A percentile compares a stretch with the other conserved stretches of the same genome.
phyloP scores from a whole-genome alignment of 2,888 invertebrate genomes.

The Lycophotia porphyrea region DNA sequence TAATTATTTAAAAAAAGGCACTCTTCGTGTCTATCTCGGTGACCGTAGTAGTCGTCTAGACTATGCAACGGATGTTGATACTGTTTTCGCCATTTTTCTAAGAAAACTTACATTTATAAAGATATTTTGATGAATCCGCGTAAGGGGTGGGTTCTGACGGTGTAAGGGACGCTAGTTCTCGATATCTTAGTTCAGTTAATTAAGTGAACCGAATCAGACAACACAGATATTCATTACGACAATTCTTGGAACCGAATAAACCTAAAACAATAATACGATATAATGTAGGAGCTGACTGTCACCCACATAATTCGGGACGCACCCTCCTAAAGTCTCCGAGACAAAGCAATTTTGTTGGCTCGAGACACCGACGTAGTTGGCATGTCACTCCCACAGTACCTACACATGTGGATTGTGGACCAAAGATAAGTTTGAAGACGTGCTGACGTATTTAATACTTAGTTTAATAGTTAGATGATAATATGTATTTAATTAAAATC shows the following conservation, averaged over 20 bases:
- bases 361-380: slow-evolving; percentile 78
- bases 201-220: background rate
- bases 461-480: slow-evolving; percentile 43
- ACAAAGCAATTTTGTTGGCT: slow-evolving; percentile 85
- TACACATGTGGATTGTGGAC: slow-evolving; percentile 75
- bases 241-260: slow-evolving; percentile 68
- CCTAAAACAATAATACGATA: slow-evolving; percentile 73
- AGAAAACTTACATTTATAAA: background rate
- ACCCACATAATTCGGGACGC: slow-evolving; percentile 77
- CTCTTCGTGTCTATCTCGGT: background rate
- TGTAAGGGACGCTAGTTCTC: no score
- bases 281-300: slow-evolving; percentile 71
- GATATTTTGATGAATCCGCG: background rate
- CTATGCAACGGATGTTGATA: background rate
- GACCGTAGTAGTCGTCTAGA: background rate
- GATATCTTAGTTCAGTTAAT: background rate
- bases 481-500: background rate
- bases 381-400: slow-evolving; percentile 80
- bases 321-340: slow-evolving; percentile 77
- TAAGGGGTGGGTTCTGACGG: no score
- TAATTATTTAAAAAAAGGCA: background rate
- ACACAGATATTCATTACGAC: slow-evolving; percentile 47
- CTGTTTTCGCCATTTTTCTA: background rate
- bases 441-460: slow-evolving; percentile 50
- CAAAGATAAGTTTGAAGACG: slow-evolving; percentile 77